Evolutionary conservation across 2,888 invertebrate species (phyloP), one percentile per base, ranked within the genome.

Genomic region (Zootermopsis nevadensis): DNA sequence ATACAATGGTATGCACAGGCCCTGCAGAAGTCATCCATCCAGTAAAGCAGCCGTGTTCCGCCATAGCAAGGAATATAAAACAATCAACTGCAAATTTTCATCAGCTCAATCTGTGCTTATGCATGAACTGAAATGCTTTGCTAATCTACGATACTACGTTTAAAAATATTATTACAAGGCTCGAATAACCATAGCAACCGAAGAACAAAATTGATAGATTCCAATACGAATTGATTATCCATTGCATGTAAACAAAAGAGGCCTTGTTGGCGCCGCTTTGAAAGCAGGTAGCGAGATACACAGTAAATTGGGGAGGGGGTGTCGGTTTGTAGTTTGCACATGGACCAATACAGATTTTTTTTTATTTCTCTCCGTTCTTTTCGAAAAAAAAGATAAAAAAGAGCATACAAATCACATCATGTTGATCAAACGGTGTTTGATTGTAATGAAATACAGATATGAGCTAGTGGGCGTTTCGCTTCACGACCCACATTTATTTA

Each of bases 1-100:
- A 76, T 72, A 84, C 84, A 84, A 76, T 83, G 76, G 60, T 60
- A 66, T 79, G 60, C 60, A 79, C 27, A 38, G n/a, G 38, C 66
- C 10, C n/a, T 77, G 77, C 19, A 15, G 22, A n/a, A 38, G 31
- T 27, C 53, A 55, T 53, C 79, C 79, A 35, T 24, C n/a, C 31
- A 76, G 60, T n/a, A 48, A 48, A 60, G 27, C 60, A 19, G 48
- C 27, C 6, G 60, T 60, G n/a, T 48, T 48, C 48, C 48, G 48
- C 48, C 48, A 48, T 48, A 38, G 35, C 74, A 74, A 74, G 74
- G 74, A 74, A 19, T 74, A 30, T 74, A 66, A 31, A 53, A 77
- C 27, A 77, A 31, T 48, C 79, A 60, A 79, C 79, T 66, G 22
- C 35, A 79, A 79, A 79, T 60, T 79, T 79, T 79, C 60, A 79